Conservation (phyloP, 2,888 invertebrate species). For the Timandra comae region DNA sequence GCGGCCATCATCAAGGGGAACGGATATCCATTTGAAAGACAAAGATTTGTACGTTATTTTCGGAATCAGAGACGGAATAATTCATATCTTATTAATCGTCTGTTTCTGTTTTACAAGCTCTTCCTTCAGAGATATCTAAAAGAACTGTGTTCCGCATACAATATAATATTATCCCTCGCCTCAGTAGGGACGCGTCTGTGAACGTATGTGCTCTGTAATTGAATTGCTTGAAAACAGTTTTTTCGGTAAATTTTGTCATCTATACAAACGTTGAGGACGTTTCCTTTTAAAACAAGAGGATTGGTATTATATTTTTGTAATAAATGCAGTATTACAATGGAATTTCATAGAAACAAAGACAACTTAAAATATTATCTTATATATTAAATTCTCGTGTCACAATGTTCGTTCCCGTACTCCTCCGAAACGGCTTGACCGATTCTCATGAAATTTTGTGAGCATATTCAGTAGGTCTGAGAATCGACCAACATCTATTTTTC, state of each 20-base stretch:
- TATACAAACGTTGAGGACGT: too few relatives aligned
- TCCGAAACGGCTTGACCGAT: too few relatives aligned
- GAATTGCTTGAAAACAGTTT: neutral
- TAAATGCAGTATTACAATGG: too few relatives aligned
- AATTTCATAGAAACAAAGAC: too few relatives aligned
- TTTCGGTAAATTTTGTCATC: neutral
- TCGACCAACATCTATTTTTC: too few relatives aligned
- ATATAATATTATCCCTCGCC: slow-evolving; percentile 9
- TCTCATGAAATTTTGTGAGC: too few relatives aligned
- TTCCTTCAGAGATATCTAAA: slow-evolving; percentile 16
- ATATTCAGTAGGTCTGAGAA: too few relatives aligned
- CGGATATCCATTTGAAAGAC: slow-evolving; percentile 11
- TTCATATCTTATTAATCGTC: slow-evolving; percentile 40
- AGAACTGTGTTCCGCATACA: slow-evolving; percentile 17
- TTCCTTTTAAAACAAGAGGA: too few relatives aligned
- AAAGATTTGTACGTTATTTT: slow-evolving; percentile 27
- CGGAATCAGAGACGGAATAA: slow-evolving; percentile 31
- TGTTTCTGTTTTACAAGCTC: slow-evolving; percentile 32
- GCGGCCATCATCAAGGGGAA: slow-evolving; percentile 13
- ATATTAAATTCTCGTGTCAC: too few relatives aligned
- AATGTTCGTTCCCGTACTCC: too few relatives aligned
- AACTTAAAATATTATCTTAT: too few relatives aligned
- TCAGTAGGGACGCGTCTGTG: slow-evolving; percentile 1
- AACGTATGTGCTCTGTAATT: neutral
- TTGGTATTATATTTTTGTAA: too few relatives aligned